phyloP scores from a whole-genome alignment of 2,888 invertebrate genomes.

The Drosophila pegasa region DNA sequence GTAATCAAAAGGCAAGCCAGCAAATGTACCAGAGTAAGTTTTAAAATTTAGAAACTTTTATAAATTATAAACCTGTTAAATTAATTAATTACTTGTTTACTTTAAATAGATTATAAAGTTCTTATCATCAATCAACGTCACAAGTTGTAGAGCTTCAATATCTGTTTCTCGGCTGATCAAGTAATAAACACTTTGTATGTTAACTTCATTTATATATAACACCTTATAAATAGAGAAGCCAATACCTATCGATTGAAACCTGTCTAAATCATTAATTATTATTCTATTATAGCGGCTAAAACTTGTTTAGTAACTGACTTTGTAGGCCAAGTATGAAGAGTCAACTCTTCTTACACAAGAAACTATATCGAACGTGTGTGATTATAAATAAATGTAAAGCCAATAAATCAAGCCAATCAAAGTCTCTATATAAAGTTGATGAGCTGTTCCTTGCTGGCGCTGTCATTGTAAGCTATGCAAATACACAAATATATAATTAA shows the following conservation, averaged over 20 bases:
- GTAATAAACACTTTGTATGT: background rate
- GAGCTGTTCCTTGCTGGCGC: slow-evolving; percentile 19
- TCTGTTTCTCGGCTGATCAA: too few species aligned
- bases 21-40: background rate
- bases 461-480: slow-evolving; percentile 7
- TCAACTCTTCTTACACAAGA: background rate
- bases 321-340: background rate
- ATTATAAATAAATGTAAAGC: background rate
- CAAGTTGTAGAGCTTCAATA: background rate
- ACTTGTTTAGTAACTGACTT: background rate
- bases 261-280: background rate
- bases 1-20: background rate
- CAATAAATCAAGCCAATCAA: slow-evolving; percentile 7
- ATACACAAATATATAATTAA: slow-evolving; percentile 21
- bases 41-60: background rate
- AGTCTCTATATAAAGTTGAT: slow-evolving; percentile 37
- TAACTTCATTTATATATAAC: background rate
- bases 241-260: background rate
- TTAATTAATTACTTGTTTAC: background rate
- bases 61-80: slow-evolving; percentile 1
- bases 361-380: background rate
- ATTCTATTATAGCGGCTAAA: background rate
- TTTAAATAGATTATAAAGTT: slow-evolving; percentile 1
- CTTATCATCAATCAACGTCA: background rate
- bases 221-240: too few species aligned